Percentiles rank a stretch among this genome's conserved stretches.
Evolutionary conservation across 2,888 invertebrate genomes (phyloP).

Genomic region (Asteroscopus sphinx): DNA sequence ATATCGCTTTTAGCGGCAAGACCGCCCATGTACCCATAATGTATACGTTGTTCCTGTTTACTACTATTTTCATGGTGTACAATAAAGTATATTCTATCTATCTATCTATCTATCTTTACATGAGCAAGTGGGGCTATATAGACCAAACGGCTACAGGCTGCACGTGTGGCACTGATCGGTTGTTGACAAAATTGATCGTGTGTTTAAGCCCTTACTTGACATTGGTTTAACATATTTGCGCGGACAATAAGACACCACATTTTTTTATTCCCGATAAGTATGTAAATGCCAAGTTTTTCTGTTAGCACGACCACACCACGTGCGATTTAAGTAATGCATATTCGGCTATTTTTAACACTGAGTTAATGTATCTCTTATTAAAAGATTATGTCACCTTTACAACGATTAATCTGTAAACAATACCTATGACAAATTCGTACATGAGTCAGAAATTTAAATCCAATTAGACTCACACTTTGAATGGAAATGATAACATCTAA

Average conservation of each 20-base stretch:
- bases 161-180: too few species aligned
- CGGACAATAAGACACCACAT: background rate
- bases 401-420: conserved; percentile 30
- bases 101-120: too few species aligned
- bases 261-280: conserved; percentile 6
- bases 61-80: too few species aligned
- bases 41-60: too few species aligned
- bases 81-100: too few species aligned
- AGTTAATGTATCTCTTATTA: conserved; percentile 42
- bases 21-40: too few species aligned
- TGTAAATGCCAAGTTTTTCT: conserved; percentile 28
- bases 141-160: too few species aligned
- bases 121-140: too few species aligned
- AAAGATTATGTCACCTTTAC: conserved; percentile 40
- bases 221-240: background rate
- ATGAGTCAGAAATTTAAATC: conserved; percentile 38
- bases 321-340: conserved; percentile 26
- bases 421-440: conserved; percentile 36
- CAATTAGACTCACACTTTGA: conserved; percentile 27
- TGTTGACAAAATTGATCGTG: background rate
- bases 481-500: conserved; percentile 21
- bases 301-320: conserved; percentile 18
- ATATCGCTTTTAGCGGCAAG: too few species aligned
- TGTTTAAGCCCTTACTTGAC: background rate
- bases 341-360: conserved; percentile 45